These are phyloP conservation scores for Carollia perspicillata DNA, from an alignment of 2,113 vertebrate genomes.

Conservation along the genomic window DNA sequence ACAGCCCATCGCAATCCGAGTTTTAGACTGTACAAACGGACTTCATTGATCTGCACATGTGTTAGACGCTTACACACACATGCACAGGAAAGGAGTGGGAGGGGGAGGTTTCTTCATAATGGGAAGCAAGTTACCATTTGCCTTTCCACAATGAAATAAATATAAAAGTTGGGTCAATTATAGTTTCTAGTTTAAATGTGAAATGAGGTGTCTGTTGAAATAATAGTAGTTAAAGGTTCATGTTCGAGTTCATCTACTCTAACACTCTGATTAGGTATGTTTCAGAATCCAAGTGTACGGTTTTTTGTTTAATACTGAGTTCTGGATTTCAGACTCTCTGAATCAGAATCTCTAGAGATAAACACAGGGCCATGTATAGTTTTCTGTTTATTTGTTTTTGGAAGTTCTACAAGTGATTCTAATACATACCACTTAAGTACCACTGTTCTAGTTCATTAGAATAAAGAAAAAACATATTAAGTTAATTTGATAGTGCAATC, in stretches of 20 bases:
- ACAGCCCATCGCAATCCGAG: conserved; percentile 59
- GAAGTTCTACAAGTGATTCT: neutral
- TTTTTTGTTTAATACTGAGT: neutral
- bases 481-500: conserved; percentile 1
- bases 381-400: neutral
- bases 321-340: neutral
- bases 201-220: conserved; percentile 1
- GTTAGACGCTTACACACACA: neutral
- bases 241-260: neutral
- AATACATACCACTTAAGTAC: neutral
- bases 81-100: neutral
- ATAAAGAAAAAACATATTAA: neutral
- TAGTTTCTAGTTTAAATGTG: neutral
- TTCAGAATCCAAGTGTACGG: neutral
- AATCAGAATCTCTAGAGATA: neutral
- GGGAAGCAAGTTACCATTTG: neutral
- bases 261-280: neutral
- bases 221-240: neutral
- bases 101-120: neutral
- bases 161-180: neutral
- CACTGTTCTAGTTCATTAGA: neutral
- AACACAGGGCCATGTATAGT: neutral
- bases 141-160: conserved; percentile 14
- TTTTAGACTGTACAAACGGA: conserved; percentile 54
- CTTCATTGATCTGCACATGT: neutral